Conservation (phyloP, 2,888 invertebrate genomes). For the Drosophila diplacantha region DNA sequence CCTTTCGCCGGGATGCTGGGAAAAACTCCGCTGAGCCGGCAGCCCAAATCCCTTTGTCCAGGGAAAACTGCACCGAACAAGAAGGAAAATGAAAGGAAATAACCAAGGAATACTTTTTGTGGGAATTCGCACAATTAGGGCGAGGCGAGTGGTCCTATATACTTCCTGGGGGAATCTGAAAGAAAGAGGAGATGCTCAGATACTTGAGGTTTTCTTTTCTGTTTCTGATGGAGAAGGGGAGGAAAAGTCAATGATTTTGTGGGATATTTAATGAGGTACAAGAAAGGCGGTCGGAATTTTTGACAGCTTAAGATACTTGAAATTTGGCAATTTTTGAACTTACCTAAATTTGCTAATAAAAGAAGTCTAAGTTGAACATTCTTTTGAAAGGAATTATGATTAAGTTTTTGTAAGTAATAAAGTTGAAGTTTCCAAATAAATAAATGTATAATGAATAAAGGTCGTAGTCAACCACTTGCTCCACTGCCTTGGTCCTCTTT, state of each 20-base stretch:
- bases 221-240: no score
- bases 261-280: background rate
- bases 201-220: slow-evolving; percentile 8
- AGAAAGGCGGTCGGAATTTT: background rate
- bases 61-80: slow-evolving; percentile 20
- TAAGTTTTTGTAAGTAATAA: background rate
- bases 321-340: background rate
- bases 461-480: background rate
- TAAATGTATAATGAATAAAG: no score
- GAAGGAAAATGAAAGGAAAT: slow-evolving; percentile 29
- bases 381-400: background rate
- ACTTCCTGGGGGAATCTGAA: background rate
- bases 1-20: slow-evolving; percentile 56
- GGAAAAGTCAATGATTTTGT: slow-evolving; percentile 9
- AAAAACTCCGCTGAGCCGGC: slow-evolving; percentile 38
- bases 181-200: slow-evolving; percentile 14
- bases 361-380: background rate
- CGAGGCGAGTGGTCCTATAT: slow-evolving; percentile 41
- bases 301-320: background rate
- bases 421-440: background rate
- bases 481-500: slow-evolving; percentile 7
- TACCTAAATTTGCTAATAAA: background rate
- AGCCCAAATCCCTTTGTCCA: slow-evolving; percentile 26
- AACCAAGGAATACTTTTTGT: slow-evolving; percentile 43
- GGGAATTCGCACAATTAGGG: slow-evolving; percentile 68